These are phyloP conservation scores for Ophonus ardosiacus DNA, from an alignment of 2,888 invertebrate genomes.

Conservation along the genomic window DNA sequence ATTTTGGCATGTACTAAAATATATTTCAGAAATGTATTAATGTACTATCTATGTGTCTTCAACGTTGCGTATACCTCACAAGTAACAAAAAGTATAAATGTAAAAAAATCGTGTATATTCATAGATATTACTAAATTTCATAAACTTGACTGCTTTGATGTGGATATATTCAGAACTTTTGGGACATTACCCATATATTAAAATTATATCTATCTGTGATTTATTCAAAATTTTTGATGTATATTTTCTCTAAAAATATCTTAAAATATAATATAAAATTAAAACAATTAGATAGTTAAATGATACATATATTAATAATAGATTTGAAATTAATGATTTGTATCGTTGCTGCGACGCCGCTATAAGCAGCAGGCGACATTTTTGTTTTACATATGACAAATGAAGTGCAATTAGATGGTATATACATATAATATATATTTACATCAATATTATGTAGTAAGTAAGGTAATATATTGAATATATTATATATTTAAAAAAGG, in stretches of 20 bases:
- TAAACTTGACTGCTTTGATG: slow-evolving; percentile 75
- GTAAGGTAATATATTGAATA: slow-evolving; percentile 76
- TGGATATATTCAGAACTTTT: slow-evolving; percentile 70
- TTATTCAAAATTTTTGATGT: slow-evolving; percentile 80
- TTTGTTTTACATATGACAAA: slow-evolving; percentile 77
- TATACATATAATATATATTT: slow-evolving; percentile 79
- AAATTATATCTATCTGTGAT: slow-evolving; percentile 80
- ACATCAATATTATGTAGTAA: slow-evolving; percentile 77
- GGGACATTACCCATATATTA: slow-evolving; percentile 72
- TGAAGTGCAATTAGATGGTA: slow-evolving; percentile 82
- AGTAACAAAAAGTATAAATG: slow-evolving; percentile 67
- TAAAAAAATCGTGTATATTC: slow-evolving; percentile 72
- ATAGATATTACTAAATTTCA: slow-evolving; percentile 66
- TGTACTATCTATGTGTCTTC: slow-evolving; percentile 76
- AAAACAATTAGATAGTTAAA: slow-evolving; percentile 76
- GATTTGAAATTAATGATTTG: slow-evolving; percentile 63
- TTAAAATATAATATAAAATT: slow-evolving; percentile 76
- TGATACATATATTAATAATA: slow-evolving; percentile 70
- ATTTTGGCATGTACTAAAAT: slow-evolving; percentile 70
- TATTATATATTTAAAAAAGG: slow-evolving; percentile 77
- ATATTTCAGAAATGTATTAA: slow-evolving; percentile 69
- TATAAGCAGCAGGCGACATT: slow-evolving; percentile 40
- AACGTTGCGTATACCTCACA: slow-evolving; percentile 79
- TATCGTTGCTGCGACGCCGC: slow-evolving; percentile 61
- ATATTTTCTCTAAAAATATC: slow-evolving; percentile 80